Conservation (phyloP, 2,888 invertebrate genomes). For the Teleogryllus oceanicus region DNA sequence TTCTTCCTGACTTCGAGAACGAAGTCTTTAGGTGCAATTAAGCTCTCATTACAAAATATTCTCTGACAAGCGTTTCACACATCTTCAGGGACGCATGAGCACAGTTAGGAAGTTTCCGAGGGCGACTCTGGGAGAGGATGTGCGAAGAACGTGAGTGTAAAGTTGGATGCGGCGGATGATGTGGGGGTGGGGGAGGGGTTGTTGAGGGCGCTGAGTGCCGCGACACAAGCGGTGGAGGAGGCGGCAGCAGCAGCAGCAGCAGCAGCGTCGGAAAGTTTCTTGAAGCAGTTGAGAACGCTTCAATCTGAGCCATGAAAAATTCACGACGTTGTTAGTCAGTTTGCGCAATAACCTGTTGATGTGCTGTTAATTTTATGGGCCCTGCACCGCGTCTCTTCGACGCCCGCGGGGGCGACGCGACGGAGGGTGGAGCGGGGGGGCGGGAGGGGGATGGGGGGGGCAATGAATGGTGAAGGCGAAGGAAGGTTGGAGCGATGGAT, state of each 20-base stretch:
- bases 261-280: not conserved
- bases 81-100: no score
- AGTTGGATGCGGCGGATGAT: not conserved
- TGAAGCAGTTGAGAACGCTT: not conserved
- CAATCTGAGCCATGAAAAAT: conserved; percentile 11
- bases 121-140: no score
- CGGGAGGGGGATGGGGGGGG: not conserved
- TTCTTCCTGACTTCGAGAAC: no score
- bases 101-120: no score
- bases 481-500: not conserved
- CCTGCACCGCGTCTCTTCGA: not conserved
- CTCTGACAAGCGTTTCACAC: no score
- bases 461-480: not conserved
- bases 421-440: not conserved
- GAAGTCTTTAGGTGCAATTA: no score
- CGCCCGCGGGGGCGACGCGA: not conserved
- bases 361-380: conserved; percentile 9
- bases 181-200: not conserved
- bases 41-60: no score
- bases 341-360: conserved; percentile 18
- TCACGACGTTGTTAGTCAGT: conserved; percentile 10
- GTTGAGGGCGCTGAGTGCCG: not conserved
- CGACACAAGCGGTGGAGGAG: not conserved
- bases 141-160: not conserved
- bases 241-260: not conserved